Conservation (phyloP, 2,888 invertebrate genomes). For the Alcis repandata region DNA sequence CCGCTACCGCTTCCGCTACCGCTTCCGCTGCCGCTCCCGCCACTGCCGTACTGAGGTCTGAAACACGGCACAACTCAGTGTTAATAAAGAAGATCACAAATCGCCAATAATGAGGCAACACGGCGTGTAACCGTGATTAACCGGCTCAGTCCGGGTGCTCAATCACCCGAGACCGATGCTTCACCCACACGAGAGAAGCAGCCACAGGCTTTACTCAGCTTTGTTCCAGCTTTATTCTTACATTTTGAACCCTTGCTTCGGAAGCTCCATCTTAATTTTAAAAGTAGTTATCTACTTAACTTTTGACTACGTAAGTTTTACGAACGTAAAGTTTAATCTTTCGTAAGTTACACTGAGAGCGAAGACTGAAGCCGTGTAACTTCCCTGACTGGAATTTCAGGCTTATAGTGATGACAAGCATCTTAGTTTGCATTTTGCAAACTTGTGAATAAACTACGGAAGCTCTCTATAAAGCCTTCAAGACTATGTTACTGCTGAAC, state of each 20-base stretch:
- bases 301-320: background rate
- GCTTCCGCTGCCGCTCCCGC: background rate
- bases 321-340: conserved; percentile 22
- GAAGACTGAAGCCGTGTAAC: conserved; percentile 14
- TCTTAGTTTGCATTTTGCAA: conserved; percentile 22
- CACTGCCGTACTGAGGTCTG: too few relatives aligned
- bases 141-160: conserved; percentile 65
- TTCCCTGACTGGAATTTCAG: conserved; percentile 29
- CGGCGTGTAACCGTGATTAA: conserved; percentile 71
- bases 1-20: too few relatives aligned
- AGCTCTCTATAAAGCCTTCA: conserved; percentile 16
- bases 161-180: conserved; percentile 72
- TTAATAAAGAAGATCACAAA: conserved; percentile 53
- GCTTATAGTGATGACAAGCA: conserved; percentile 25
- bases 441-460: conserved; percentile 25
- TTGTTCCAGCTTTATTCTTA: conserved; percentile 42
- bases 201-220: conserved; percentile 60
- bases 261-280: conserved; percentile 7
- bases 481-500: too few relatives aligned
- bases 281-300: background rate
- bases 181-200: conserved; percentile 56
- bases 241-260: conserved; percentile 25
- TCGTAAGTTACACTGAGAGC: background rate
- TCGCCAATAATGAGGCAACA: conserved; percentile 59
- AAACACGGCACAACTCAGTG: background rate